phyloP scores from a whole-genome alignment of 1,140 invertebrate genomes.

The Bacillus rossius region DNA sequence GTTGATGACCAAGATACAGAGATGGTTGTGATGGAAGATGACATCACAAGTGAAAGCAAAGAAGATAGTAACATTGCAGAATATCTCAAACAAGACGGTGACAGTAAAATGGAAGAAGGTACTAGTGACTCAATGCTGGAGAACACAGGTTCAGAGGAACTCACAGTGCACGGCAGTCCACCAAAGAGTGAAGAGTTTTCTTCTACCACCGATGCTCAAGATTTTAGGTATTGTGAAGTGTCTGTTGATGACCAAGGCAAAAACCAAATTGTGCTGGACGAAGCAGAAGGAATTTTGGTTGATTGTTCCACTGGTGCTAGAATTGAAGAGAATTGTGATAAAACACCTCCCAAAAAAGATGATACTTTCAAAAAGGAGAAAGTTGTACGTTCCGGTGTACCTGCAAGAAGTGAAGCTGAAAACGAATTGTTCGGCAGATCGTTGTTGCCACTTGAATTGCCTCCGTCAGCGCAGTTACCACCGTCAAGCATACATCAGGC shows the following conservation, averaged over 20 bases:
- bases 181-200: no score
- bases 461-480: conserved; percentile 6
- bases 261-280: background rate
- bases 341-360: background rate
- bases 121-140: background rate
- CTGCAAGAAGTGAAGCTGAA: no score
- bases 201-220: no score
- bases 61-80: conserved; percentile 1
- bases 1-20: background rate
- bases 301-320: background rate
- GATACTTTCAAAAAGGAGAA: no score
- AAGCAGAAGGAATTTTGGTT: background rate
- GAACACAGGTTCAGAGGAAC: no score
- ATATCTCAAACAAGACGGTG: background rate
- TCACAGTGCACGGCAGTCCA: no score
- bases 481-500: conserved; percentile 35
- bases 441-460: conserved; percentile 40
- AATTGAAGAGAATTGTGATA: background rate
- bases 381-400: no score
- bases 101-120: background rate
- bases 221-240: no score
- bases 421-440: background rate
- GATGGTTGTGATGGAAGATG: background rate
- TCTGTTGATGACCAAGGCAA: no score
- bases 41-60: conserved; percentile 1